Base-by-base conservation (phyloP, 2,797 vertebrate species). In the Spea hammondii region DNA sequence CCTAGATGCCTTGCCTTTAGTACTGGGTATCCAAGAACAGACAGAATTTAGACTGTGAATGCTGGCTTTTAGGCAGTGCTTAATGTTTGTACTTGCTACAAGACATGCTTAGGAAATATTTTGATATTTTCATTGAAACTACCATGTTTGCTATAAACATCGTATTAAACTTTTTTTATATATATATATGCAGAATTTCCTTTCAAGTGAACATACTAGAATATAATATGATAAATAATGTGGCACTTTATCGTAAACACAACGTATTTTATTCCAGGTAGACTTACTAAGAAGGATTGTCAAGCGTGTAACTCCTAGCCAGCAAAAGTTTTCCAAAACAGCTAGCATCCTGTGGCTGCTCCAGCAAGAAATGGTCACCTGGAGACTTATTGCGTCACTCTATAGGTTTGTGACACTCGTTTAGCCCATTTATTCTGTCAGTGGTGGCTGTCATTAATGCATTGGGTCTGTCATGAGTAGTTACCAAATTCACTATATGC, bases 341-440 rank as follows among this genome's bases (percentile, higher is more conserved):
- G 95, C 95, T 1, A 96, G 96, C 72, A 93, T 99, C 66, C 90
- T 94, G 78, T 99, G 98, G 97, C 93, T 99, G 83, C 93, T 99
- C 76, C 96, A 96, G 80, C 96, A 99, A 86, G 98, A 99, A 86
- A 96, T 91, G 92, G 93, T 95, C 82, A 93, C 97, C 0, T 99
- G 98, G 98, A 95, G 97, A 79, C 93, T 99, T 55, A 86, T 99
- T 65, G 92, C 93, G 49, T 98, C 98, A 0, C 91, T 99, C 69
- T 99, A 99, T 85, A 96, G 94, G 98, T 97, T 90, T 89, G 45
- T 70, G 65, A 60, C 1, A 3, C 55, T 13, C 11, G 49, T 44
- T 32, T 57, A 54, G 45, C 44, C n/a, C 7, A 50, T 50, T 70
- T 4, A 6, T 53, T 70, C 32, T 32, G 32, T 32, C 32, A 32